phyloP scores from a whole-genome alignment of 2,113 vertebrate genomes.

The Carassius auratus region DNA sequence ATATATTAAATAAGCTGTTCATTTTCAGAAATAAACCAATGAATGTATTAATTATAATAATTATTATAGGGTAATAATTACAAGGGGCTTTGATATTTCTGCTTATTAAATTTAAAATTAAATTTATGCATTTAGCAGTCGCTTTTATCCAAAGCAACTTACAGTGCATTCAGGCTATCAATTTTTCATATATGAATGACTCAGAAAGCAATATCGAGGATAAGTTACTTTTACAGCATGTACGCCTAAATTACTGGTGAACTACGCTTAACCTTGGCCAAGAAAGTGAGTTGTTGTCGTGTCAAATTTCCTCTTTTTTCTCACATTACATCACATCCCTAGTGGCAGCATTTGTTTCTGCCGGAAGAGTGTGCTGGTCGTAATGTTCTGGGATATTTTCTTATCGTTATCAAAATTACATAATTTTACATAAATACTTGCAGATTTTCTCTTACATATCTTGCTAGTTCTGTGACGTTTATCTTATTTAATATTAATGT shows the following conservation, averaged over 20 bases:
- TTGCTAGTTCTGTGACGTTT: not conserved
- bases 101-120: not conserved
- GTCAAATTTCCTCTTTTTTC: not conserved
- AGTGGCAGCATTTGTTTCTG: not conserved
- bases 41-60: not conserved
- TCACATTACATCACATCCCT: slow-evolving; percentile 3
- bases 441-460: not conserved
- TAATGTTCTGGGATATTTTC: not conserved
- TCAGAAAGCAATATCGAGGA: not conserved
- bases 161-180: no score
- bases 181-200: not conserved
- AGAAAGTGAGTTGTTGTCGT: not conserved
- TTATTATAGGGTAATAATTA: not conserved
- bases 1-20: not conserved
- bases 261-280: not conserved
- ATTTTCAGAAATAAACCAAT: not conserved
- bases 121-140: no score
- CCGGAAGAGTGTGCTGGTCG: not conserved
- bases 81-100: not conserved
- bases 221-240: not conserved
- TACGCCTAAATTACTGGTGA: not conserved
- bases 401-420: not conserved
- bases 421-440: not conserved
- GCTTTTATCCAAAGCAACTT: no score
- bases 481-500: not conserved